Percentiles rank a stretch among this genome's conserved stretches.
phyloP scores from a whole-genome alignment of 2,113 vertebrate species.

The Pyrgilauda ruficollis region DNA sequence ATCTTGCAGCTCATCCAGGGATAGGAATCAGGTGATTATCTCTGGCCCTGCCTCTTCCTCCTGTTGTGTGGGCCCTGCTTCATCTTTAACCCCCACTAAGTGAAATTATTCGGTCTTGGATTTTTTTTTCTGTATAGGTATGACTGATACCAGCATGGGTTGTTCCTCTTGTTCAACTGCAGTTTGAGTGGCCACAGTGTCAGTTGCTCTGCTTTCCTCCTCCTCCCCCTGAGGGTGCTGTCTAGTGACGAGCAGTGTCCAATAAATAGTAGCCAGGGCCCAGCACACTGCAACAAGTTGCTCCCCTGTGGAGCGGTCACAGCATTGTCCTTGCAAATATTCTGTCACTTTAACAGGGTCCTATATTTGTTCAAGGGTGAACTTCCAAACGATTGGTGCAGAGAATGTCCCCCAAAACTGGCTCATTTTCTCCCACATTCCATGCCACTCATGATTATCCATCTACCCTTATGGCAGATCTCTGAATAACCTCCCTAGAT shows the following conservation, averaged over 20 bases:
- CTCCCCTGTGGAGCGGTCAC: background rate
- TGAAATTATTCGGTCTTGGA: background rate
- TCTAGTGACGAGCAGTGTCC: background rate
- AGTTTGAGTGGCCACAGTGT: background rate
- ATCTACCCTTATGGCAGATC: background rate
- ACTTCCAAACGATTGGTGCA: background rate
- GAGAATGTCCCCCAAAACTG: background rate
- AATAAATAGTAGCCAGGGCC: background rate
- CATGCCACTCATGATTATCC: background rate
- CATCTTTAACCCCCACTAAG: background rate
- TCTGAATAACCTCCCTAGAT: background rate
- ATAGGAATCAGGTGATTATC: background rate
- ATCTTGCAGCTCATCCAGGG: background rate
- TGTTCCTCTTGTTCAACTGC: background rate
- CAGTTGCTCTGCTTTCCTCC: background rate
- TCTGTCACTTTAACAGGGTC: background rate
- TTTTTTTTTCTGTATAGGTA: background rate
- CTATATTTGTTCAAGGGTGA: background rate
- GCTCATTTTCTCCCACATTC: background rate
- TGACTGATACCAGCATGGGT: background rate
- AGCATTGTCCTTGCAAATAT: background rate
- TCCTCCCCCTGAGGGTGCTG: background rate
- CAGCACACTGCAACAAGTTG: background rate
- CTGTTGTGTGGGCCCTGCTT: background rate
- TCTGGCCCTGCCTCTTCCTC: background rate